A percentile compares a stretch with the other conserved stretches of the same genome.
phyloP scores from a whole-genome alignment of 2,797 vertebrate genomes.

The Gobionotothen gibberifrons region DNA sequence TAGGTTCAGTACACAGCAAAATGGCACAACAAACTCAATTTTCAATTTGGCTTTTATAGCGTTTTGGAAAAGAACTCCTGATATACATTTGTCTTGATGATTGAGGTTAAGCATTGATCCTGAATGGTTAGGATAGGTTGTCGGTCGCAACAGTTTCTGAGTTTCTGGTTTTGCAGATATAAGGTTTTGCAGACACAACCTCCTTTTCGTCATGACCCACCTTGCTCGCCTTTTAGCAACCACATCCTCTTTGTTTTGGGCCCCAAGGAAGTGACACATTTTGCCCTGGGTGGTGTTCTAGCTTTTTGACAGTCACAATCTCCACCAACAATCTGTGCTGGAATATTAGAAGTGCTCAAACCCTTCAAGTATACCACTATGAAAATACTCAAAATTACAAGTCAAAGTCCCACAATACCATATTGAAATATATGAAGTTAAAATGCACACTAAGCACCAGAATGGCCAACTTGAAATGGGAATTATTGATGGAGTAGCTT shows the following conservation, averaged over 20 bases:
- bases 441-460: not conserved
- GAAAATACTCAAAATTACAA: not conserved
- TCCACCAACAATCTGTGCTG: not conserved
- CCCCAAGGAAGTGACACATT: not conserved
- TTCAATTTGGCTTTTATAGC: no score
- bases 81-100: no score
- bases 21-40: no score
- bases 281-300: not conserved
- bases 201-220: not conserved
- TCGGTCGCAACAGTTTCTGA: no score
- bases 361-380: not conserved
- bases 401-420: not conserved
- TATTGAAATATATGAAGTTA: not conserved
- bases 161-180: no score
- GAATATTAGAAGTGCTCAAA: not conserved
- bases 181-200: no score
- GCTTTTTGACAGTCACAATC: not conserved
- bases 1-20: no score
- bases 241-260: not conserved
- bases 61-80: no score
- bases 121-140: no score
- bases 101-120: no score
- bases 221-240: not conserved
- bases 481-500: not conserved
- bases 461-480: no score